Evolutionary conservation across 2,797 vertebrate species (phyloP), one percentile per base, ranked within the genome.

Genomic region (Mormyrus hasselquistii): DNA sequence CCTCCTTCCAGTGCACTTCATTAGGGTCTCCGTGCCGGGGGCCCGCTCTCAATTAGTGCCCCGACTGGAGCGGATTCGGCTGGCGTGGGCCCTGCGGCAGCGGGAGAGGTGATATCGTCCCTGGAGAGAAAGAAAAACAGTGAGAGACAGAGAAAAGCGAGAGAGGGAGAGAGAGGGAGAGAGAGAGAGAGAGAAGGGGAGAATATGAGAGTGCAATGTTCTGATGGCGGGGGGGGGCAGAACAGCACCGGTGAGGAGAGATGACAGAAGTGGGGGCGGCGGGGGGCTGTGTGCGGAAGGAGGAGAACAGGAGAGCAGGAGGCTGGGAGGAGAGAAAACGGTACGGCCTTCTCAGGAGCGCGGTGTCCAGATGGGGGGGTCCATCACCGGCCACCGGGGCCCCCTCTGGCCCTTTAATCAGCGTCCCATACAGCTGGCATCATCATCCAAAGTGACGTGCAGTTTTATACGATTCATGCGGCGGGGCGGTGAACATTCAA

Each of bases 151-250:
- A 55, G n/a, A 22, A 4, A 10, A 34, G 50, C 5, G 38, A 7
- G 47, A 38, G 73, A 52, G 12, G 55, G 53, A 85, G 9, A 29
- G 25, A 29, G 25, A 29, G 25, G 1, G 25, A 29, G 25, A 90
- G 88, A 89, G 87, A 89, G 86, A 59, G 73, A 84, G 85, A 65
- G 34, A 91, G 88, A 87, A 22, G 2, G 41, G 25, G 44, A 73
- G 87, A 73, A 88, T 29, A 83, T 79, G n/a, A 5, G 41, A 82
- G 16, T 7, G 65, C 22, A 49, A 85, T 29, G 19, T 86, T 84
- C 22, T 50, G 89, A 49, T 62, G 59, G n/a, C 1, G 88, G 89
- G 57, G 69, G 69, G 10, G 89, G 90, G 57, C 4, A 34, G 84
- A 69, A 73, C 53, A 50, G 86, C 12, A 34, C 8, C 19, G 10